Evolutionary conservation across 2,113 vertebrate genomes (phyloP), one percentile per base, ranked within the genome.

Genomic region (Paedocypris sp.): DNA sequence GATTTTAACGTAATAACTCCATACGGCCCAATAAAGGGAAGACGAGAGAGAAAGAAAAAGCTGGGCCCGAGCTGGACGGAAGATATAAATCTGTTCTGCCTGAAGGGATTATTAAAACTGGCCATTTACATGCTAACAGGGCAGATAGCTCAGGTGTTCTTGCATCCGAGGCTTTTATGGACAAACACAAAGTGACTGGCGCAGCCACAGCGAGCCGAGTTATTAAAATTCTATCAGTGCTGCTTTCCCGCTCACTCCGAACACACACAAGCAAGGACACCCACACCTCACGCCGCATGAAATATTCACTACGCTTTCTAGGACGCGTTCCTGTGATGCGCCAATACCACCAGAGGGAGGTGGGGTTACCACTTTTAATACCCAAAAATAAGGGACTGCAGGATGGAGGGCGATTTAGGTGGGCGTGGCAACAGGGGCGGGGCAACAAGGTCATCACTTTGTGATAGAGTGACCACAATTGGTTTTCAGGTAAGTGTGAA

Each of bases 161-260:
- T 32, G 6, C 48, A 4, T 16, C 8, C 49, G 31, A 28, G 26
- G 18, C 19, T 26, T 61, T 39, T 42, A 54, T 12, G 15, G 36
- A 57, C 42, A 56, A 20, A 43, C 26, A 41, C 31, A 67, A 63
- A 64, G 39, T 47, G 50, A 54, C 39, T 56, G 31, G 39, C 28
- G 41, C 38, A 35, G 41, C 22, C 61, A 42, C 35, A n/a, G 45
- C 35, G 15, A 53, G 29, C 61, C 42, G 32, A 48, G 51, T 56
- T 64, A 56, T 64, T 64, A 64, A 57, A 57, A 64, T 64, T 64
- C 42, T 31, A 39, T 60, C 56, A 60, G 54, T 46, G 20, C 20
- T 39, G 29, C 32, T 60, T 46, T 60, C 48, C 25, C 39, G 45
- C 6, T 6, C 50, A 64, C 36, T 49, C 16, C 53, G 47, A 51